Evolutionary conservation across 92 coral and sea anemone genomes (phyloP).

Genomic region (Ricordea florida): DNA sequence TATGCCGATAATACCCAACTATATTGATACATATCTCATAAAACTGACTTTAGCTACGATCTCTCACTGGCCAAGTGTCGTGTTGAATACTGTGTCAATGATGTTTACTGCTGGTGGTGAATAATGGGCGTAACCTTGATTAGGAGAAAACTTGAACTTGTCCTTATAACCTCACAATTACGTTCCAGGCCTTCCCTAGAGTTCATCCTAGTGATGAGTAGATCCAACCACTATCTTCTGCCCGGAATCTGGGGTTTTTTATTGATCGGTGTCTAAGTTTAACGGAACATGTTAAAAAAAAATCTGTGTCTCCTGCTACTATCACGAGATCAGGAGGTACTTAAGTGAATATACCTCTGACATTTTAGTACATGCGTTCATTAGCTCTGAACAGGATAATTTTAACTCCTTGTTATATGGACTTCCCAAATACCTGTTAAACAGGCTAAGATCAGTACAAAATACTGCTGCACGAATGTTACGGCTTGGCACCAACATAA

Average conservation of each 20-base stretch:
- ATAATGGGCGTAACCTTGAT: no score
- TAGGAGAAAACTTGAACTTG: no score
- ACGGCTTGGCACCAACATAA: no score
- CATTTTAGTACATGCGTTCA: constrained; percentile 29
- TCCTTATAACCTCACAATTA: no score
- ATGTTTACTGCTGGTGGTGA: no score
- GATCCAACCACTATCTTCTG: not conserved
- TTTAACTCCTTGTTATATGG: constrained; percentile 23
- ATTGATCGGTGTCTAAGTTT: not conserved
- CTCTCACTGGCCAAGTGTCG: no score
- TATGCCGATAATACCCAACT: no score
- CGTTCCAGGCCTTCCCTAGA: no score
- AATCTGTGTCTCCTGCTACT: constrained; percentile 13
- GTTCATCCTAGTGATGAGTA: no score
- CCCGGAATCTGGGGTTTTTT: constrained; percentile 18
- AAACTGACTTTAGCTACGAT: no score
- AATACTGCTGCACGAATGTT: constrained; percentile 5
- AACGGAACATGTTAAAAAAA: constrained; percentile 6
- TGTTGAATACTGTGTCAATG: no score
- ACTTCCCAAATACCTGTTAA: not conserved
- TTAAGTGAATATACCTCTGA: not conserved
- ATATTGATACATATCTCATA: no score
- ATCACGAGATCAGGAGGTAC: constrained; percentile 23
- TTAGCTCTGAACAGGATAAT: constrained; percentile 25
- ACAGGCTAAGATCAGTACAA: not conserved